phyloP scores from a whole-genome alignment of 2,797 vertebrate species.

The Peromyscus melanophrys region DNA sequence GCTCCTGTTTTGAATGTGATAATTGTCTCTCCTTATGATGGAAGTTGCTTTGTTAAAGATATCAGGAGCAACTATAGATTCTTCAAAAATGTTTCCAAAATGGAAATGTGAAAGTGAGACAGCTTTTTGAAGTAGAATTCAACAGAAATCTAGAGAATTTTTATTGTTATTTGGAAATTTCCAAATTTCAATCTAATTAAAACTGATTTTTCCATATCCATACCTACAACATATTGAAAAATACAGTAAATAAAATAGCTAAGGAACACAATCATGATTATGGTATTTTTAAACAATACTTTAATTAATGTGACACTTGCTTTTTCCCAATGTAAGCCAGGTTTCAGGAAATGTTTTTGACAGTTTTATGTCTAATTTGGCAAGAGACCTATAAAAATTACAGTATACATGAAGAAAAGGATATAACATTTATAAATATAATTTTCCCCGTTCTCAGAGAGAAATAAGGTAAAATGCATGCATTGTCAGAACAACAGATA shows the following conservation, averaged over 20 bases:
- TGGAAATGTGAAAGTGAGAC: neutral
- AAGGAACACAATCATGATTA: neutral
- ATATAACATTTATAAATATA: neutral
- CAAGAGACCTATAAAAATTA: neutral
- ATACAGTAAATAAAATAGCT: neutral
- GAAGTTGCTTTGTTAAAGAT: neutral
- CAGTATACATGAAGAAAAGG: neutral
- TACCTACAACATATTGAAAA: neutral
- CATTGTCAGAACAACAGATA: neutral
- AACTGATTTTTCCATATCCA: neutral
- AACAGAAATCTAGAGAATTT: neutral
- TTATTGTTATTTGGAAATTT: neutral
- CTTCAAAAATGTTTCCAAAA: neutral
- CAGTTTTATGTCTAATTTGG: constrained; percentile 6
- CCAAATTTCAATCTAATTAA: neutral
- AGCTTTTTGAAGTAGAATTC: neutral
- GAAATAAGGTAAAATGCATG: neutral
- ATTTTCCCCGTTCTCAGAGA: neutral
- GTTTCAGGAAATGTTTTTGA: neutral
- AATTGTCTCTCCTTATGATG: neutral
- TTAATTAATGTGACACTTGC: neutral
- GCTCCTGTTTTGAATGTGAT: neutral
- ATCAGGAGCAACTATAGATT: neutral
- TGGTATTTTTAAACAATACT: neutral
- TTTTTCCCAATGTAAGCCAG: neutral